Percentiles rank a stretch among this genome's conserved stretches.
These are phyloP conservation scores for Carcina quercana DNA, from an alignment of 2,888 invertebrate genomes.

Conservation along the genomic window DNA sequence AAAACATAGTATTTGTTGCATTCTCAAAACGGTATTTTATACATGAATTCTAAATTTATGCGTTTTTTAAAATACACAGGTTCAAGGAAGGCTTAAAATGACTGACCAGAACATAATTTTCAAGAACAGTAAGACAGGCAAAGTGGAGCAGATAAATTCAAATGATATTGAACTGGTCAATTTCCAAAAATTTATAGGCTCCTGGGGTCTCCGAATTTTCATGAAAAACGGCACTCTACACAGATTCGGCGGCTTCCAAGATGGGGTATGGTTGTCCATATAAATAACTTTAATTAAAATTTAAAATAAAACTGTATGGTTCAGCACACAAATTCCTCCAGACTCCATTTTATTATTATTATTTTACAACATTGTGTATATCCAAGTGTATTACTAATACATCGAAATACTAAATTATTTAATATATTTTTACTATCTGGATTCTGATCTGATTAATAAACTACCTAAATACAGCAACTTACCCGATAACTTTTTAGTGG, in stretches of 20 bases:
- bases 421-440: no score
- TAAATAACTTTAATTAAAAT: no score
- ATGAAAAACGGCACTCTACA: conserved; percentile 92
- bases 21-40: conserved; percentile 11
- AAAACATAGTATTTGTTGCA: conserved; percentile 6
- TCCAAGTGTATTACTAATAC: no score
- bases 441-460: no score
- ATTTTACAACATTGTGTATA: no score
- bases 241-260: conserved; percentile 96
- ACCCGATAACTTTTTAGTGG: no score
- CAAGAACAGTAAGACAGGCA: conserved; percentile 97
- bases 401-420: no score
- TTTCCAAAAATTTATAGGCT: conserved; percentile 94
- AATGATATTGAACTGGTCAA: conserved; percentile 92
- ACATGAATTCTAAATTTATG: conserved; percentile 8
- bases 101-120: conserved; percentile 93
- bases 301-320: no score
- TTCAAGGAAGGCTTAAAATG: conserved; percentile 92
- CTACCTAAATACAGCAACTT: no score
- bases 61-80: conserved; percentile 73
- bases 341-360: no score
- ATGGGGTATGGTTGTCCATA: conserved; percentile 82
- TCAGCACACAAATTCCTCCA: no score
- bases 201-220: conserved; percentile 92
- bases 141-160: conserved; percentile 91